Percentiles rank a stretch among this genome's conserved stretches.
These are phyloP conservation scores for Noctua janthe DNA, from an alignment of 2,888 invertebrate genomes.

Conservation along the genomic window DNA sequence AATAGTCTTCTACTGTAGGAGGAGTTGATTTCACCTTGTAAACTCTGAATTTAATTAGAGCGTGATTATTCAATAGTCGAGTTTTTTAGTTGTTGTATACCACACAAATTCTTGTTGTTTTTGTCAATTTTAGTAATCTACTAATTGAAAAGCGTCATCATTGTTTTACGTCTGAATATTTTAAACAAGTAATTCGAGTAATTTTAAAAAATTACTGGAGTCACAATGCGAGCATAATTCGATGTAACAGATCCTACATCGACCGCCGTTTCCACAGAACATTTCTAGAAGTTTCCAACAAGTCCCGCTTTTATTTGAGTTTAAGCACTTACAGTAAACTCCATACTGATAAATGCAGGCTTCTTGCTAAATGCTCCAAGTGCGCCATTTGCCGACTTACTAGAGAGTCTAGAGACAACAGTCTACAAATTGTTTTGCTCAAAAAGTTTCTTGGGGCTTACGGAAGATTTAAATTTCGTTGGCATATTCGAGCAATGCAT, in stretches of 20 bases:
- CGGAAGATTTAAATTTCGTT: constrained; percentile 39
- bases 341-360: constrained; percentile 62
- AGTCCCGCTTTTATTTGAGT: constrained; percentile 61
- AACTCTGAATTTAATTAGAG: too few species aligned
- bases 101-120: not conserved
- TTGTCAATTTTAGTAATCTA: not conserved
- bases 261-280: constrained; percentile 24
- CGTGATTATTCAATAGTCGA: too few species aligned
- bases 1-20: too few species aligned
- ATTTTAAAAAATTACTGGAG: not conserved
- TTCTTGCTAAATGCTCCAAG: constrained; percentile 57
- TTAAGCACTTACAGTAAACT: constrained; percentile 58
- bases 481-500: constrained; percentile 33
- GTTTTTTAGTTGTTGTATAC: too few species aligned
- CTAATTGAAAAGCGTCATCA: not conserved
- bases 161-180: not conserved
- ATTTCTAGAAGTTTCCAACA: constrained; percentile 52
- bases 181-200: not conserved
- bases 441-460: constrained; percentile 41
- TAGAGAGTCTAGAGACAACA: constrained; percentile 23
- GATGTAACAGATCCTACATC: constrained; percentile 15
- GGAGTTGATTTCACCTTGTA: too few species aligned
- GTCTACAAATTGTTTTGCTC: constrained; percentile 49
- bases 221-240: constrained; percentile 32
- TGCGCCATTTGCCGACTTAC: constrained; percentile 39